Base-by-base conservation (phyloP, 2,797 vertebrate species). In the Muraenolepis orangiensis region DNA sequence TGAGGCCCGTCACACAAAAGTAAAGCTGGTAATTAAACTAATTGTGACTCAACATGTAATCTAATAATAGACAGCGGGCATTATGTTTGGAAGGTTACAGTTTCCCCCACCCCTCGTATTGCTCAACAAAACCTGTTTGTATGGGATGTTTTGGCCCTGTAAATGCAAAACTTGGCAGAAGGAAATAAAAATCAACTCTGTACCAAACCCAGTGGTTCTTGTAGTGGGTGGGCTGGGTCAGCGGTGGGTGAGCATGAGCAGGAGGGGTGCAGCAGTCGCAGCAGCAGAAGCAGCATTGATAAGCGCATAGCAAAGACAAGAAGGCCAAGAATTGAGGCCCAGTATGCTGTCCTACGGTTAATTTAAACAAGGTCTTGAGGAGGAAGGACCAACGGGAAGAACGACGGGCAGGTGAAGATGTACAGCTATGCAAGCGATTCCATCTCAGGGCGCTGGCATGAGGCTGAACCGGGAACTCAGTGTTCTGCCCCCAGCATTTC, bases 31-130 rank as follows among this genome's bases (percentile, higher is more conserved):
- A 69, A 64, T 70, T 73, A 57, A 74, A 84, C 40, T 14, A 66
- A 72, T 74, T 68, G 34, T 42, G 67, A 14, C 51, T 57, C 76
- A 61, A 40, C 77, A 74, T 31, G 51, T 42, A 69, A 85, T 83
- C 83, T 82, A 88, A 76, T 82, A 88, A 76, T 30, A 73, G 0
- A 51, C 70, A 57, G 67, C 20, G 78, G 78, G 20, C 72, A 80
- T 74, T 72, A 72, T 16, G 69, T 67, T 71, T 79, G 51, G 70
- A n/a, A 81, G 51, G 74, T 18, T 57, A 42, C 36, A 40, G 36
- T n/a, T 74, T 73, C 67, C 70, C 30, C 42, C 69, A 40, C 66
- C 42, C 51, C 69, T 46, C 32, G 64, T 42, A n/a, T 31, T 73
- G 57, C 42, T 46, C 8, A 79, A 71, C 36, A 46, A 69, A 77